These are phyloP conservation scores for Polymixis flavicincta DNA, from an alignment of 2,888 invertebrate genomes.

Conservation along the genomic window DNA sequence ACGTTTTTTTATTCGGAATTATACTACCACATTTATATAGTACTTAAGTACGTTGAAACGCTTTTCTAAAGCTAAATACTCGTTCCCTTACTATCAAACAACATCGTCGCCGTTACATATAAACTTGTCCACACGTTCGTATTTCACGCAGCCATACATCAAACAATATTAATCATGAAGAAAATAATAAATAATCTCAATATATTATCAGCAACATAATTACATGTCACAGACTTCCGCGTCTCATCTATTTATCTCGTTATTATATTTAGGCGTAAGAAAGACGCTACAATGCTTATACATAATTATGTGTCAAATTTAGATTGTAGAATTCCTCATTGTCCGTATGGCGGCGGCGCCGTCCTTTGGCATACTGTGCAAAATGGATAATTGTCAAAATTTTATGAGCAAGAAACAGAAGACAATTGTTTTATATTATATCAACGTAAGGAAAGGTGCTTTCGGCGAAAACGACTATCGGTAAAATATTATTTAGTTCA, in stretches of 20 bases:
- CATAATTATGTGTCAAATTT: no score
- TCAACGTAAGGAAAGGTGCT: no score
- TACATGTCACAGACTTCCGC: constrained; percentile 27
- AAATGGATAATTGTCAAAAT: no score
- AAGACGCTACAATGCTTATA: not conserved
- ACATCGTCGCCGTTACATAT: not conserved
- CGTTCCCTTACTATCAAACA: not conserved
- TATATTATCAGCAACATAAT: constrained; percentile 42
- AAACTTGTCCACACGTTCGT: not conserved
- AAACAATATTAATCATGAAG: constrained; percentile 16
- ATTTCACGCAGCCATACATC: constrained; percentile 10
- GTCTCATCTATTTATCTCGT: constrained; percentile 20
- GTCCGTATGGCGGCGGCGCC: no score
- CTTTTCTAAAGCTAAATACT: not conserved
- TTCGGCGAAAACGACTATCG: no score
- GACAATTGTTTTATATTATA: no score
- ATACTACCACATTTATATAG: no score
- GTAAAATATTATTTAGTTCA: no score
- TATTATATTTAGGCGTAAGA: constrained; percentile 17
- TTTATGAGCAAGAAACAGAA: no score
- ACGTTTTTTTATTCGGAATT: no score
- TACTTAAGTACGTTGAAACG: not conserved
- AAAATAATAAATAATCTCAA: constrained; percentile 41
- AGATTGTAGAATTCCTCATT: no score
- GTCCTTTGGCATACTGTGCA: no score